These are phyloP conservation scores for Lasiurus cinereus DNA, from an alignment of 2,113 vertebrate genomes.

Conservation along the genomic window DNA sequence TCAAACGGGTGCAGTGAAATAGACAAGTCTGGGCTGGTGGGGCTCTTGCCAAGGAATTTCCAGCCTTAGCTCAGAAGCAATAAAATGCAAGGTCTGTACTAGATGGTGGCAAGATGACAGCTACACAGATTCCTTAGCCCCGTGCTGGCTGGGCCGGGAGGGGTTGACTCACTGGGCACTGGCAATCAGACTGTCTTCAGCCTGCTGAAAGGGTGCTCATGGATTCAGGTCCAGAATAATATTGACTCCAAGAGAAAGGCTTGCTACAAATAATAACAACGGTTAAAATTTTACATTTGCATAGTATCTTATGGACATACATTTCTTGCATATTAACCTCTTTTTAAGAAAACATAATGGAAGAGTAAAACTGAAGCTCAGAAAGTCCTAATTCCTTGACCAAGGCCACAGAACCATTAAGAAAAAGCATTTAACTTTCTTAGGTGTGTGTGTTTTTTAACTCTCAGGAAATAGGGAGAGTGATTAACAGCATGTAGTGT, in stretches of 20 bases:
- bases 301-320: not conserved
- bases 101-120: not conserved
- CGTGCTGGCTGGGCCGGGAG: not conserved
- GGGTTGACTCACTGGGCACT: not conserved
- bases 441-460: not conserved
- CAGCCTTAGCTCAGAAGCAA: constrained; percentile 12
- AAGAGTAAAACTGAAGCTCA: not conserved
- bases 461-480: not conserved
- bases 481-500: not conserved
- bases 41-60: not conserved
- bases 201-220: not conserved
- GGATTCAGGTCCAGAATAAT: not conserved
- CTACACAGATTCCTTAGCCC: not conserved
- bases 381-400: not conserved
- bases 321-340: not conserved
- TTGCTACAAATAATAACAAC: not conserved
- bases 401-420: not conserved
- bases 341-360: not conserved
- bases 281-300: not conserved
- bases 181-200: not conserved
- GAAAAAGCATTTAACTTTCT: not conserved
- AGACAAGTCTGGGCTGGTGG: not conserved
- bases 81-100: not conserved
- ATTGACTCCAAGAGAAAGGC: not conserved
- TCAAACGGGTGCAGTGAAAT: not conserved